These are phyloP conservation scores for Caenorhabditis panamensis DNA, from an alignment of 2,888 invertebrate species.

Conservation along the genomic window DNA sequence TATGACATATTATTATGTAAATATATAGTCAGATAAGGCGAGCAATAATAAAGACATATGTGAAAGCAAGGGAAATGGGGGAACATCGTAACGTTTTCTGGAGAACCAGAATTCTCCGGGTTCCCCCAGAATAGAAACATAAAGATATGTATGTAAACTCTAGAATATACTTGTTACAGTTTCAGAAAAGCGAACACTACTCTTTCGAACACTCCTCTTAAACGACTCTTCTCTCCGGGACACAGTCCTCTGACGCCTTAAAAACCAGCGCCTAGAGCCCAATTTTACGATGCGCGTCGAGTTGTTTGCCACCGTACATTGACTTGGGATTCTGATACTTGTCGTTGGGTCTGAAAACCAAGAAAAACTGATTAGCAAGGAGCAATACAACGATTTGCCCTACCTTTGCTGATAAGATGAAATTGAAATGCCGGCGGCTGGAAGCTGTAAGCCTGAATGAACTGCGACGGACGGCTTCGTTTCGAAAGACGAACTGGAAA, in stretches of 20 bases:
- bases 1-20: slow-evolving; percentile 13
- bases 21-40: slow-evolving; percentile 8
- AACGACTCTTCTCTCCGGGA: slow-evolving; percentile 42
- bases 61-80: too few relatives aligned
- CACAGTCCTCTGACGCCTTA: slow-evolving; percentile 24
- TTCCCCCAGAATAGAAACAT: slow-evolving; percentile 6
- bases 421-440: slow-evolving; percentile 56
- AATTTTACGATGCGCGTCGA: slow-evolving; percentile 55
- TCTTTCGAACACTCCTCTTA: slow-evolving; percentile 16
- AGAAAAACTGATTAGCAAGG: neutral
- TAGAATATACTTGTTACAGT: slow-evolving; percentile 60
- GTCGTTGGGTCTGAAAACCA: slow-evolving; percentile 29
- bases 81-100: slow-evolving; percentile 27
- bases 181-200: slow-evolving; percentile 51
- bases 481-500: slow-evolving; percentile 58
- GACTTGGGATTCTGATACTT: slow-evolving; percentile 55
- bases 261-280: slow-evolving; percentile 59
- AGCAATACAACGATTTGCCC: neutral
- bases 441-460: slow-evolving; percentile 62
- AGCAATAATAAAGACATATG: neutral
- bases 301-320: slow-evolving; percentile 48
- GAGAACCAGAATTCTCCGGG: slow-evolving; percentile 33
- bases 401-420: slow-evolving; percentile 53
- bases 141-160: neutral
- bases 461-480: slow-evolving; percentile 44